phyloP scores from a whole-genome alignment of 2,888 invertebrate species.

The Drosophila greeni region DNA sequence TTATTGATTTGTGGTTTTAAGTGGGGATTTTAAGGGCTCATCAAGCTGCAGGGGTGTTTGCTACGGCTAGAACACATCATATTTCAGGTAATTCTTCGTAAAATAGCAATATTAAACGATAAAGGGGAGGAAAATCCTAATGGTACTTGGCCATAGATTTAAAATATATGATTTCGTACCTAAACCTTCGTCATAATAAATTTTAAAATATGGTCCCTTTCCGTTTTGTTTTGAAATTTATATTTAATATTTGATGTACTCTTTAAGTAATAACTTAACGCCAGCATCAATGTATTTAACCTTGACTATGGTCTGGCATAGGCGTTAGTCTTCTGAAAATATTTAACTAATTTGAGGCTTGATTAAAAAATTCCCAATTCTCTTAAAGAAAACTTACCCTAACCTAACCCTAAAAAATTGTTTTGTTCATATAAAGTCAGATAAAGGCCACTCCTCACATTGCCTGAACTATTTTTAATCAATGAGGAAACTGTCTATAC shows the following conservation, averaged over 20 bases:
- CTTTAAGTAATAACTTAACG: not conserved
- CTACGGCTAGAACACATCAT: constrained; percentile 1
- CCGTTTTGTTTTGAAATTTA: not conserved
- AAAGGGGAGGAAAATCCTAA: too few relatives aligned
- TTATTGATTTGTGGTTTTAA: constrained; percentile 14
- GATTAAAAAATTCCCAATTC: not conserved
- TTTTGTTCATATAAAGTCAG: not conserved
- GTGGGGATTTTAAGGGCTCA: constrained; percentile 11
- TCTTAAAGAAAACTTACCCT: too few relatives aligned
- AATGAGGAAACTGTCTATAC: not conserved
- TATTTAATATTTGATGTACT: not conserved
- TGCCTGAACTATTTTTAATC: not conserved
- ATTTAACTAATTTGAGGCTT: not conserved
- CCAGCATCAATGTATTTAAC: not conserved
- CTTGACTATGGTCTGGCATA: too few relatives aligned
- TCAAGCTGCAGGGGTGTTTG: constrained; percentile 10
- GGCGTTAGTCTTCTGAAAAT: too few relatives aligned
- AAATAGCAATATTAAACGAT: not conserved
- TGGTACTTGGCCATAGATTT: not conserved
- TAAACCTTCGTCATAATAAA: not conserved
- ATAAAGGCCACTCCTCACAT: not conserved
- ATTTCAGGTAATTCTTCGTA: not conserved
- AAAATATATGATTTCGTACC: not conserved
- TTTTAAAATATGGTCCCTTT: not conserved
- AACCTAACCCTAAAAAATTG: too few relatives aligned